These are phyloP conservation scores for Irena cyanogastra DNA, from an alignment of 2,113 vertebrate genomes.

Conservation along the genomic window DNA sequence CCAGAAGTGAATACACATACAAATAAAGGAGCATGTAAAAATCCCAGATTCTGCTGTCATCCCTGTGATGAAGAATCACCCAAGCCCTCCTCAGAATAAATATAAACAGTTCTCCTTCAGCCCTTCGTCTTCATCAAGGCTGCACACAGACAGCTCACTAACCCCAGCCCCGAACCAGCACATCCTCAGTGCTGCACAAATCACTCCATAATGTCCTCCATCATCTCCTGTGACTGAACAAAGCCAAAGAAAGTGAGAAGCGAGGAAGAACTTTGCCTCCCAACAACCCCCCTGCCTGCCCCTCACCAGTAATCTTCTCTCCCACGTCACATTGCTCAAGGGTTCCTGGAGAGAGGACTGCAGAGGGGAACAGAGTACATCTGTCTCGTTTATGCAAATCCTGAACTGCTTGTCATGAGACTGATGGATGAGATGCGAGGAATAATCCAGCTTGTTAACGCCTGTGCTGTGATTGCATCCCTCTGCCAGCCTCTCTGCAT, in stretches of 20 bases:
- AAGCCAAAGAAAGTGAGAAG: background rate
- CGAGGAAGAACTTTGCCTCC: background rate
- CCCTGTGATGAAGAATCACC: background rate
- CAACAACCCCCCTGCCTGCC: background rate
- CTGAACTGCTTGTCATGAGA: background rate
- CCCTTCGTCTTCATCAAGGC: slow-evolving; percentile 44
- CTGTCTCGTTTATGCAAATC: background rate
- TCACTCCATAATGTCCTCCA: background rate
- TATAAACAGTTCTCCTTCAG: background rate
- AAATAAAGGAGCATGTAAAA: background rate
- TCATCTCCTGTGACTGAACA: background rate
- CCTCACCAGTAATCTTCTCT: background rate
- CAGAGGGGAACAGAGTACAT: background rate
- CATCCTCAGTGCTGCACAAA: background rate
- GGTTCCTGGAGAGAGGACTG: background rate
- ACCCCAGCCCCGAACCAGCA: background rate
- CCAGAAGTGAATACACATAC: background rate
- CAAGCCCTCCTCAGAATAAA: background rate
- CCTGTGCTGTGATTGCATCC: background rate
- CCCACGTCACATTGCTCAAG: background rate
- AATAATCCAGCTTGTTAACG: background rate
- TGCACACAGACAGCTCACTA: slow-evolving; percentile 1
- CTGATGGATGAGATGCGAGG: background rate
- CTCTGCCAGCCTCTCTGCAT: background rate
- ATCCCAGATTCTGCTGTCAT: background rate